Evolutionary conservation across 2,797 vertebrate genomes (phyloP), one percentile per base, ranked within the genome.

Genomic region (Sitta carolinensis): DNA sequence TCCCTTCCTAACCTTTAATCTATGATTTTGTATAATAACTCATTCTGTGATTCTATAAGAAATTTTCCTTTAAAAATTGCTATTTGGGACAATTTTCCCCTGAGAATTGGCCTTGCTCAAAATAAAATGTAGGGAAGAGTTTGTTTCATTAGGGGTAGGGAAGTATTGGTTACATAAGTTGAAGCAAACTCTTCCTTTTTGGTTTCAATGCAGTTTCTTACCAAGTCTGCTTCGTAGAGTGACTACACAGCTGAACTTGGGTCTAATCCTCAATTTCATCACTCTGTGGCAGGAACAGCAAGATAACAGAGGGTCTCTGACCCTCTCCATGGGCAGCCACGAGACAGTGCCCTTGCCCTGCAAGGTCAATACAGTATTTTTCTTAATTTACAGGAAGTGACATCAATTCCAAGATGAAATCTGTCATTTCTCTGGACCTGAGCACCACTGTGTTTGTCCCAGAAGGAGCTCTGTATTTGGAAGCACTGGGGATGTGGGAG

Each of bases 221-320:
- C 16, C 34, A 59, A 6, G 72, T 72, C 64, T 66, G 29, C 51
- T 83, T 48, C 13, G 9, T 8, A 12, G 50, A 30, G 36, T 40
- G 74, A 14, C 25, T 54, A 5, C 1, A 0, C 16, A 59, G 74
- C 34, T 47, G 45, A 15, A 15, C 20, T 16, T 7, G 47, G 19
- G 17, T 38, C 16, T 50, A 14, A 11, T 16, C 10, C 40, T 34
- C 9, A 7, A 23, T 29, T 15, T 32, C 50, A 9, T 4, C 1
- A 0, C 10, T 7, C 23, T 5, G 22, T n/a, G 48, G n/a, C 38
- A 54, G 0, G 1, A 74, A 20, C 15, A 18, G 5, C 6, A 14
- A 5, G 67, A 5, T 30, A 2, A 3, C 42, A 61, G 51, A 29
- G 18, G 10, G 11, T 34, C 23, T 72, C 43, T 85, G 4, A 22